Percentiles rank a stretch among this genome's conserved stretches.
Conservation (phyloP, 2,797 vertebrate genomes). For the Austrolebias charrua region DNA sequence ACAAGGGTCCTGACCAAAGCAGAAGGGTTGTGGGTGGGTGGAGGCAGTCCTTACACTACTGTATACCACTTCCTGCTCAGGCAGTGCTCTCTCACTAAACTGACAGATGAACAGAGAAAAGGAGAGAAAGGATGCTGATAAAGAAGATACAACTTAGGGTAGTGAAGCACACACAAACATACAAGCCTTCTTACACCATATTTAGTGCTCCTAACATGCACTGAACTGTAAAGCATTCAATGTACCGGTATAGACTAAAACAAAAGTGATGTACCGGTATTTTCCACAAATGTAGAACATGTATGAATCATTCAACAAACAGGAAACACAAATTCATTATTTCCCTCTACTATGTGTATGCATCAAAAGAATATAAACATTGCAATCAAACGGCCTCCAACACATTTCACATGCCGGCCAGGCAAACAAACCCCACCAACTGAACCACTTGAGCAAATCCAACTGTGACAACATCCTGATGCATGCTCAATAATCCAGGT, state of each 20-base stretch:
- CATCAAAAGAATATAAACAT: conserved; percentile 34
- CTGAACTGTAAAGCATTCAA: conserved; percentile 1
- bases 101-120: conserved; percentile 15
- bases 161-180: background rate
- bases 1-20: conserved; percentile 38
- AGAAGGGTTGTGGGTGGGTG: conserved; percentile 31
- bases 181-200: too few relatives aligned
- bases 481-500: too few relatives aligned
- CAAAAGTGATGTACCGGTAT: conserved; percentile 38
- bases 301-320: conserved; percentile 42
- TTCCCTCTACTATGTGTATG: conserved; percentile 21
- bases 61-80: conserved; percentile 62
- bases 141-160: background rate
- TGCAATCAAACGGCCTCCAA: conserved; percentile 26
- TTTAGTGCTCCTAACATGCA: conserved; percentile 9
- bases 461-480: background rate
- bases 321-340: conserved; percentile 42
- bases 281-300: conserved; percentile 30
- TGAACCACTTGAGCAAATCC: conserved; percentile 24
- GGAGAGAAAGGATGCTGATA: background rate
- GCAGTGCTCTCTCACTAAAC: conserved; percentile 20
- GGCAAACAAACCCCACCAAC: conserved; percentile 24
- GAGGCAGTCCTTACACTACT: conserved; percentile 40
- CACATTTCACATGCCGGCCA: conserved; percentile 34
- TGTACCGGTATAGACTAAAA: conserved; percentile 15